Base-by-base conservation (phyloP, 1,140 invertebrate genomes). In the Leptinotarsa defecta region DNA sequence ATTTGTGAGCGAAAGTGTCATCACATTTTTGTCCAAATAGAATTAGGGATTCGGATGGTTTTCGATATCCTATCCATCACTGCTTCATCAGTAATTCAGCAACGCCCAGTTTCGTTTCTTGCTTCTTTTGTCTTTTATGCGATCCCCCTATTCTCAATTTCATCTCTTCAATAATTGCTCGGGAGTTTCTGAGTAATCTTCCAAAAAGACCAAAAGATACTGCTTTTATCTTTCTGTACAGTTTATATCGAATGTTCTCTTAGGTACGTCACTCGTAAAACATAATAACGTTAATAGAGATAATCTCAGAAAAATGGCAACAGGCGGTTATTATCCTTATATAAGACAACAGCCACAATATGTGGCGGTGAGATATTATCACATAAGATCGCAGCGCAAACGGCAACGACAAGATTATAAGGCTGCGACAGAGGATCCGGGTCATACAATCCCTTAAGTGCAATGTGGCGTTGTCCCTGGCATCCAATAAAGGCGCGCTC, bases 391-490 rank as follows among this genome's bases (percentile, higher is more conserved):
- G 6, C 24, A 65, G 64, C 20, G 64, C 52, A 65, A 34, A 65
- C 64, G 64, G 61, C 20, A 62, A 65, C 64, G 64, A 65, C n/a
- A 22, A 65, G 64, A 65, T 65, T 65, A 65, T 65, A 65, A 65
- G 64, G 17, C 20, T 65, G 64, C 64, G 20, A 65, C 64, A 65
- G 13, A 20, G 22, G 27, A 65, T 65, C n/a, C 11, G 27, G 64
- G 64, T 65, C 64, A 65, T 65, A 65, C 64, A 24, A 65, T 65
- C 22, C 64, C 64, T 65, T 65, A 65, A 65, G 64, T 65, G 64
- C 64, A 24, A 65, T 65, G 64, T 65, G 64, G 27, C 64, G 64
- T 65, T 34, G 64, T 65, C 64, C 64, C 64, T 22, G 64, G 64
- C 11, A 24, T 34, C 27, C 64, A 65, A 65, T 65, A 65, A 65